Percentiles rank a stretch among this genome's conserved stretches.
These are phyloP conservation scores for Pelusios castaneus DNA, from an alignment of 2,113 vertebrate species.

Conservation along the genomic window DNA sequence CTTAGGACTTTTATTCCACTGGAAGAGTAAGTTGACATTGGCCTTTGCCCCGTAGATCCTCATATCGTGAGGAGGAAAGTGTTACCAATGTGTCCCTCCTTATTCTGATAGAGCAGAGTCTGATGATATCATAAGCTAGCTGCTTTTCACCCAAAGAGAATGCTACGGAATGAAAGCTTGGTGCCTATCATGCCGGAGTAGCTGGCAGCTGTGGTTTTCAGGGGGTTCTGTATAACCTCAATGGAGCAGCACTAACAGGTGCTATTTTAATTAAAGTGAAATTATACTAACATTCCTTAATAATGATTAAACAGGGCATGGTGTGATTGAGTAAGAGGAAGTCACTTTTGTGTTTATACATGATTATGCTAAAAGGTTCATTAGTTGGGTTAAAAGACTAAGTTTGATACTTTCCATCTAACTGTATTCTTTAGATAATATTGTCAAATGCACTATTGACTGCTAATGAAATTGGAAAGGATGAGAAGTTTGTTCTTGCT, in stretches of 20 bases:
- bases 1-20: neutral
- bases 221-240: neutral
- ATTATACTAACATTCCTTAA: neutral
- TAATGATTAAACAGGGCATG: neutral
- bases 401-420: neutral
- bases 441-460: neutral
- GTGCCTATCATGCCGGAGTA: neutral
- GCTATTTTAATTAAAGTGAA: constrained; percentile 10
- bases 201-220: neutral
- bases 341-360: neutral
- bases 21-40: neutral
- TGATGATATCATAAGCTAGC: neutral
- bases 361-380: neutral
- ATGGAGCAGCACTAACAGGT: neutral
- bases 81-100: neutral
- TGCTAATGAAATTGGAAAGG: neutral
- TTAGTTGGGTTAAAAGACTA: neutral
- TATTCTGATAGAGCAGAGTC: neutral
- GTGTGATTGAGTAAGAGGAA: neutral
- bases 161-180: neutral
- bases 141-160: neutral
- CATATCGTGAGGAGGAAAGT: neutral
- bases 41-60: neutral
- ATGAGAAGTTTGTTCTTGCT: neutral
- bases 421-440: neutral